Conservation (phyloP, 2,888 invertebrate genomes). For the Aleiodes testaceus region DNA sequence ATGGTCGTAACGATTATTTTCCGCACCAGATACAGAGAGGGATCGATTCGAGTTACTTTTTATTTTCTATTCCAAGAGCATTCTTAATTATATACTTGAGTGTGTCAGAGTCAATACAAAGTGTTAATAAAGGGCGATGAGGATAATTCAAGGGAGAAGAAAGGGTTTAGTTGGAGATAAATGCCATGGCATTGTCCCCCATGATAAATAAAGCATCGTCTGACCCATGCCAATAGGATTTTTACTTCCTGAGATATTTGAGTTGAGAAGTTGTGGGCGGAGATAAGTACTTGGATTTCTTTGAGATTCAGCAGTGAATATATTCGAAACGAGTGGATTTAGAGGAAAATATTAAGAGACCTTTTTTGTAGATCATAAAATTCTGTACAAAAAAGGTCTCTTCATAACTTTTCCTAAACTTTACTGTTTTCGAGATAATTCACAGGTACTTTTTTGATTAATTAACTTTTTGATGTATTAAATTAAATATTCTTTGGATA, state of each 20-base stretch:
- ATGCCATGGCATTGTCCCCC: not conserved
- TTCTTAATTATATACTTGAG: slow-evolving; percentile 19
- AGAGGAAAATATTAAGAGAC: no score
- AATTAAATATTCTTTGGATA: no score
- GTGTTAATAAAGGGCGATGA: not conserved
- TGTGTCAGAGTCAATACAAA: slow-evolving; percentile 8
- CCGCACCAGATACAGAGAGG: slow-evolving; percentile 58
- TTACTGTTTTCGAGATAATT: no score
- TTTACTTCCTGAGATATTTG: not conserved
- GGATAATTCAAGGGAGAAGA: not conserved
- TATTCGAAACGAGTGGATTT: no score
- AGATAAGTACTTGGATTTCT: no score
- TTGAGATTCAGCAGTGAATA: no score
- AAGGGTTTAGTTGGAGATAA: not conserved
- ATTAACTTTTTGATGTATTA: no score
- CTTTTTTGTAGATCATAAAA: no score
- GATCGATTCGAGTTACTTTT: slow-evolving; percentile 54
- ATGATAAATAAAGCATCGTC: not conserved
- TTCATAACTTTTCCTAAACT: no score
- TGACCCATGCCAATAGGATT: not conserved
- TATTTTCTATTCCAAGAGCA: slow-evolving; percentile 2
- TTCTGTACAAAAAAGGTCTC: no score
- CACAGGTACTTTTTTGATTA: no score
- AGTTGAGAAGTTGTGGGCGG: no score
- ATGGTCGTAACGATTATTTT: slow-evolving; percentile 60